These are phyloP conservation scores for Ruditapes philippinarum DNA, from an alignment of 1,140 invertebrate species.

Conservation along the genomic window DNA sequence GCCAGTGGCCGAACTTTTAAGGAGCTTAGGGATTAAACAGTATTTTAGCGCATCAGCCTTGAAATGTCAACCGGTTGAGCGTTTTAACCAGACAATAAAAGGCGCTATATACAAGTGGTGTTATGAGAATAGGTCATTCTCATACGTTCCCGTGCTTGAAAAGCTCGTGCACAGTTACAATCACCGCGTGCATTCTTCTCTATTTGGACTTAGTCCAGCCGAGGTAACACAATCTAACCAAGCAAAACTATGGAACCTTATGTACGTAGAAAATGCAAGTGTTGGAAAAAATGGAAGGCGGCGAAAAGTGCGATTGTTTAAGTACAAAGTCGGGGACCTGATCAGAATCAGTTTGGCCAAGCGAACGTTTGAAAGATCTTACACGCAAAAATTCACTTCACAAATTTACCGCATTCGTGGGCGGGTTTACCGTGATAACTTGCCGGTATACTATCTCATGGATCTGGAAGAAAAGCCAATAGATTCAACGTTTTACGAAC, in stretches of 20 bases:
- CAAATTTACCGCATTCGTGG: background rate
- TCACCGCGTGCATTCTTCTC: background rate
- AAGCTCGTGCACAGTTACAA: background rate
- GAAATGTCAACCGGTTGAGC: too few species aligned
- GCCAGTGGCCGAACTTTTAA: too few species aligned
- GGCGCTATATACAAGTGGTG: background rate
- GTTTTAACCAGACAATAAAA: too few species aligned
- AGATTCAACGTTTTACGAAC: background rate
- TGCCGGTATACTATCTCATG: conserved; percentile 1
- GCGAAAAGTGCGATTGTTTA: background rate
- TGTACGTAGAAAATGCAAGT: background rate
- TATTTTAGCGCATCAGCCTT: background rate
- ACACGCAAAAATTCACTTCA: background rate
- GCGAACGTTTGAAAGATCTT: background rate
- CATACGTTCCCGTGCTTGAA: background rate
- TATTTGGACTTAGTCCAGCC: too few species aligned
- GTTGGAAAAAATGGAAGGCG: background rate
- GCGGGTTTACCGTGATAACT: background rate
- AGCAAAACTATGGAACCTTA: conserved; percentile 7
- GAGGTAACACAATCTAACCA: background rate
- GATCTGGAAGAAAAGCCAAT: background rate
- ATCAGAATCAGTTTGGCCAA: background rate
- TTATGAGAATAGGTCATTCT: background rate
- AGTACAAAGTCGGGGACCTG: background rate
- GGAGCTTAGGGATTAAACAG: too few species aligned